phyloP scores from a whole-genome alignment of 2,888 invertebrate species.

The Spatulosminthurus flaviceps region DNA sequence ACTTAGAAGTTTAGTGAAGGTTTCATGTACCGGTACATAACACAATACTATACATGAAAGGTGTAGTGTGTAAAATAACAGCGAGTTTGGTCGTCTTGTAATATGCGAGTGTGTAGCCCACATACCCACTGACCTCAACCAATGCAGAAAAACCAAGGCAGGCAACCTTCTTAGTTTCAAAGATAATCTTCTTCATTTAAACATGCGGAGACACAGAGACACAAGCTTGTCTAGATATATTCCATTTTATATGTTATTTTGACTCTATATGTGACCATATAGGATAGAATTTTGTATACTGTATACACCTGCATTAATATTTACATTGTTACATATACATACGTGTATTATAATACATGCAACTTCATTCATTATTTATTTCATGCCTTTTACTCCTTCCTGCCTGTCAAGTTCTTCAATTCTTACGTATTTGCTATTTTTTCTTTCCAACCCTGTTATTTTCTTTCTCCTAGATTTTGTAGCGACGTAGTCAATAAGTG shows the following conservation, averaged over 20 bases:
- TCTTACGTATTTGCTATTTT: neutral
- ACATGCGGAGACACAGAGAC: no score
- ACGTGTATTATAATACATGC: no score
- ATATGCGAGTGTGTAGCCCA: slow-evolving; percentile 50
- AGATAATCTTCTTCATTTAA: slow-evolving; percentile 8
- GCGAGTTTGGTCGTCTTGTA: neutral
- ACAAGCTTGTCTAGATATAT: no score
- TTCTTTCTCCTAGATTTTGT: no score
- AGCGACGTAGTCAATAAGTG: no score
- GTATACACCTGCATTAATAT: no score
- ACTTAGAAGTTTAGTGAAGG: slow-evolving; percentile 20
- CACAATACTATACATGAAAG: neutral
- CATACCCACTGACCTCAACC: slow-evolving; percentile 62
- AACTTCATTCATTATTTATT: neutral
- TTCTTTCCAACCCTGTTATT: neutral
- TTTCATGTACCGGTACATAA: neutral
- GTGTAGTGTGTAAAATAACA: neutral
- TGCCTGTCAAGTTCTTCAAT: neutral
- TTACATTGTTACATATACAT: neutral
- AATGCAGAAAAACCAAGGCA: slow-evolving; percentile 31
- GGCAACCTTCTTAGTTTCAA: slow-evolving; percentile 36
- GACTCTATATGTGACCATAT: no score
- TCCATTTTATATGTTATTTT: no score
- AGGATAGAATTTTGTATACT: no score
- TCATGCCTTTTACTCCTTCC: slow-evolving; percentile 9